Conservation (phyloP, 2,113 vertebrate genomes). For the Panthera tigris region DNA sequence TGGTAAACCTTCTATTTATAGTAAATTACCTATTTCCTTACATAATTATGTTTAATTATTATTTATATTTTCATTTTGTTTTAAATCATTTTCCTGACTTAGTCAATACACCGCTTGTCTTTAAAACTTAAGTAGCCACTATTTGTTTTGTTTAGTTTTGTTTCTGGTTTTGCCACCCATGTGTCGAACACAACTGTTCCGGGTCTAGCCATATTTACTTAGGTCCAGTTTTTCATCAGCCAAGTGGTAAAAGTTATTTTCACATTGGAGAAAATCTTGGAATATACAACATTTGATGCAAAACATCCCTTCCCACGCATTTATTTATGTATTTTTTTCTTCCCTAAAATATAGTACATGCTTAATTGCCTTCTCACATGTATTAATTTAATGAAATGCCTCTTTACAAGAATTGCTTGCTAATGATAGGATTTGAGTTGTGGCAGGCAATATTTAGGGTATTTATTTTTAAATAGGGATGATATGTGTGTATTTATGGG, state of each 20-base stretch:
- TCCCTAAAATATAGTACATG: slow-evolving; percentile 60
- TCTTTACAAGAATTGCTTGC: slow-evolving; percentile 66
- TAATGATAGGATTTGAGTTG: slow-evolving; percentile 86
- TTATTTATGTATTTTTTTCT: slow-evolving; percentile 76
- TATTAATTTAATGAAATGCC: slow-evolving; percentile 79
- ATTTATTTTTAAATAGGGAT: slow-evolving; percentile 73
- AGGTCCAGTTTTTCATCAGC: slow-evolving; percentile 64
- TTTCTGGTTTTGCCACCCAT: slow-evolving; percentile 28
- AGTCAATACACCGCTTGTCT: not conserved
- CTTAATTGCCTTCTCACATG: slow-evolving; percentile 53
- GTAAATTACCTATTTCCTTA: slow-evolving; percentile 12
- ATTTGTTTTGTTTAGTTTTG: not conserved
- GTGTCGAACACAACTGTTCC: slow-evolving; percentile 12
- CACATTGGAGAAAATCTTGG: slow-evolving; percentile 38
- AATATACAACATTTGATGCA: slow-evolving; percentile 63
- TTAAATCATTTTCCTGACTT: slow-evolving; percentile 50
- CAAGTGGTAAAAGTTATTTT: slow-evolving; percentile 71
- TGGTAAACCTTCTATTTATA: slow-evolving; percentile 26
- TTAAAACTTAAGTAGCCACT: not conserved
- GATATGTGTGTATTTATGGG: slow-evolving; percentile 83
- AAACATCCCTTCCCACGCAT: slow-evolving; percentile 55
- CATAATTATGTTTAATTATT: slow-evolving; percentile 35
- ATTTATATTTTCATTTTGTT: slow-evolving; percentile 38
- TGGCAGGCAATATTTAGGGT: slow-evolving; percentile 78
- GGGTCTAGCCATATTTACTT: slow-evolving; percentile 56